phyloP scores from a whole-genome alignment of 2,113 vertebrate genomes.

The Crocuta crocuta region DNA sequence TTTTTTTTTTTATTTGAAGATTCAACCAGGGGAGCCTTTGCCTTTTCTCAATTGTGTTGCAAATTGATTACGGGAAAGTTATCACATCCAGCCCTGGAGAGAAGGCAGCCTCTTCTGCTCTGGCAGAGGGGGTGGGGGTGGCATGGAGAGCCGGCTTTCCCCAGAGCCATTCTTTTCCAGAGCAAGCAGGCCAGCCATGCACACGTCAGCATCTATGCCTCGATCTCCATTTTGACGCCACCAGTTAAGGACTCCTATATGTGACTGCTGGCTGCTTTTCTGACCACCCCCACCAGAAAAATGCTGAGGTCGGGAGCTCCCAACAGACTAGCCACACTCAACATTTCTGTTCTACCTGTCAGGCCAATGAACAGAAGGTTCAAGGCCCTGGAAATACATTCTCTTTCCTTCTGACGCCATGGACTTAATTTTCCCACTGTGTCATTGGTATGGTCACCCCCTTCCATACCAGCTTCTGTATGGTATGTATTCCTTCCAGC shows the following conservation, averaged over 20 bases:
- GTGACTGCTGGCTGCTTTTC: not conserved
- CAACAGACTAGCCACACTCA: not conserved
- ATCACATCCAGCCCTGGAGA: not conserved
- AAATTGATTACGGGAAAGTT: conserved; percentile 56
- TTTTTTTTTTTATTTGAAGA: conserved; percentile 57
- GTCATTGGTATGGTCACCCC: accelerated
- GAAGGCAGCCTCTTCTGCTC: not conserved
- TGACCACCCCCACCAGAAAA: not conserved
- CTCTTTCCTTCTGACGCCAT: not conserved
- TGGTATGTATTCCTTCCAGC: not conserved
- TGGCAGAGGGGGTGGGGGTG: too few species aligned
- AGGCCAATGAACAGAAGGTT: not conserved
- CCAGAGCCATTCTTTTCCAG: too few species aligned
- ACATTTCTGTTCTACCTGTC: not conserved
- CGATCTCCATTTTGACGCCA: not conserved
- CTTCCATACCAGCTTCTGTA: too few species aligned
- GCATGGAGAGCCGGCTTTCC: not conserved
- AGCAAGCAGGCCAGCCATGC: accelerated
- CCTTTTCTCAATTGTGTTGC: conserved; percentile 66
- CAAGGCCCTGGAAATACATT: too few species aligned
- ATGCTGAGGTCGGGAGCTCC: accelerated
- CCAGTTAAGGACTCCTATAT: not conserved
- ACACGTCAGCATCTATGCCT: not conserved
- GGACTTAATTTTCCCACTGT: not conserved
- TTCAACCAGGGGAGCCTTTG: conserved; percentile 48